A percentile compares a stretch with the other conserved stretches of the same genome.
phyloP scores from a whole-genome alignment of 2,888 invertebrate genomes.

The Ophion ventricosus region DNA sequence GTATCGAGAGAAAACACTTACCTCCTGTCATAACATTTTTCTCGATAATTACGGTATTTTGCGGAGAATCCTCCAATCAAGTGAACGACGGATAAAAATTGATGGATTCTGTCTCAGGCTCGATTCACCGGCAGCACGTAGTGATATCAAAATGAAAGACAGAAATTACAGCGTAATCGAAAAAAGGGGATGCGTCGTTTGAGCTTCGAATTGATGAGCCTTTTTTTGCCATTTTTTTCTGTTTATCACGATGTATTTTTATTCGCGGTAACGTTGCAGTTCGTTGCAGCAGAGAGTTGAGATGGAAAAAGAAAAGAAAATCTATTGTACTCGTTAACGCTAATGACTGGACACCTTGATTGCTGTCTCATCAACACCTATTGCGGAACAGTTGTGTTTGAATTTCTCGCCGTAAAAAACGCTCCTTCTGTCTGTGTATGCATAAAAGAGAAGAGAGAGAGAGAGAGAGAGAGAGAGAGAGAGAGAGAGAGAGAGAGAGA shows the following conservation, averaged over 20 bases:
- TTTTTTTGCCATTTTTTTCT: constrained; percentile 4
- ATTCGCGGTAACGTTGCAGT: not conserved
- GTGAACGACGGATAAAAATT: constrained; percentile 53
- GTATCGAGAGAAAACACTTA: constrained; percentile 60
- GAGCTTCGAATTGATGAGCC: constrained; percentile 2
- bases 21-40: constrained; percentile 54
- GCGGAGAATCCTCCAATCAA: constrained; percentile 55
- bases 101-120: constrained; percentile 35
- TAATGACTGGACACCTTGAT: constrained; percentile 7
- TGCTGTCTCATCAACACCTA: constrained; percentile 68
- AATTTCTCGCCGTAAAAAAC: constrained; percentile 23
- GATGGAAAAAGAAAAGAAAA: constrained; percentile 19
- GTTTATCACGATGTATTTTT: not conserved
- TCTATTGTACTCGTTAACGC: constrained; percentile 45
- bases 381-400: constrained; percentile 47
- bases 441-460: constrained; percentile 21
- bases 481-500: constrained; percentile 20
- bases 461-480: not conserved
- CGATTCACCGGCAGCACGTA: constrained; percentile 27
- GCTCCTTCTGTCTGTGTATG: not conserved
- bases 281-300: not conserved
- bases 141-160: constrained; percentile 8
- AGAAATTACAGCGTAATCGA: constrained; percentile 14
- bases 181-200: constrained; percentile 6
- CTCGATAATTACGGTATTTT: constrained; percentile 61